Evolutionary conservation across 1,140 invertebrate species (phyloP), one percentile per base, ranked within the genome.

Genomic region (Sweltsa coloradensis): DNA sequence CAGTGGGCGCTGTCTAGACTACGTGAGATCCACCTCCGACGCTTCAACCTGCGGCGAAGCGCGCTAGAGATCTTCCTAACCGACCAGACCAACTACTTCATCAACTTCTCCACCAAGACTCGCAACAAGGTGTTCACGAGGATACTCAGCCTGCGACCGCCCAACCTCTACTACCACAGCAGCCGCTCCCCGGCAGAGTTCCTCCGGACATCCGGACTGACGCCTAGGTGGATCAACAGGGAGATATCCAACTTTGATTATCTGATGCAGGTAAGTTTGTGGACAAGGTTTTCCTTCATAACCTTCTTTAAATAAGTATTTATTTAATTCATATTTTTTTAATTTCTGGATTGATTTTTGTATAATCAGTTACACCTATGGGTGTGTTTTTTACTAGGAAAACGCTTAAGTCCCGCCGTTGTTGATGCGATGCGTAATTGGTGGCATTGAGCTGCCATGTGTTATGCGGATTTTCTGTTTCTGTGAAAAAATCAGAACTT

Each of bases 211-310:
- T 79, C 78, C 1, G 75, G 74, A 3, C 60, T 79, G 1, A 78
- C 73, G 7, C 74, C 78, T 59, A 75, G 76, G 60, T 80, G 78
- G 78, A 65, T 79, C 3, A 73, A 78, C 52, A 58, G 74, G 43
- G 77, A 81, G 60, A 79, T 80, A 21, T 73, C 72, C 11, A 81
- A 81, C 54, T 80, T 81, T 65, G 77, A 81, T 50, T 81, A 81
- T 57, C 56, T 81, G 31, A 80, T 80, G 75, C 75, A 71, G 53
- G 58, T 60, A 46, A 50, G 49, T 52, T n/a, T n/a, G n/a, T n/a
- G n/a, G n/a, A n/a, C n/a, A n/a, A n/a, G n/a, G n/a, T n/a, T n/a
- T n/a, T n/a, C n/a, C n/a, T n/a, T n/a, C n/a, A n/a, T n/a, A n/a
- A n/a, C n/a, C n/a, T n/a, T n/a, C n/a, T n/a, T n/a, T n/a, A n/a